These are phyloP conservation scores for Lasioglossum zephyrum DNA, from an alignment of 2,888 invertebrate genomes.

Conservation along the genomic window DNA sequence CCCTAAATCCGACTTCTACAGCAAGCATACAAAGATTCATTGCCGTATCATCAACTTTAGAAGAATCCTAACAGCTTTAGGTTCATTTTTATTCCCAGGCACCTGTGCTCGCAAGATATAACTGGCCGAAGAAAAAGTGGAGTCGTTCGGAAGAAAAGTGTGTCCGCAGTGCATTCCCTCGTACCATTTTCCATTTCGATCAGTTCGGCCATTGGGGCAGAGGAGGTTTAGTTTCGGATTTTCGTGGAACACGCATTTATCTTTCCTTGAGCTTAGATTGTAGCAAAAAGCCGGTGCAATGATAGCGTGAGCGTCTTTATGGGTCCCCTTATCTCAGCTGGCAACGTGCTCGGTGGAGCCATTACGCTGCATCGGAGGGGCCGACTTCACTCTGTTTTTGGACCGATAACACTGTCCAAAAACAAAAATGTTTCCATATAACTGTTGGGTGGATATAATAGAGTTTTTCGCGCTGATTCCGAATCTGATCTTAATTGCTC, in stretches of 20 bases:
- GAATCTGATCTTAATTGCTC: too few relatives aligned
- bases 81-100: neutral
- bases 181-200: neutral
- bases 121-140: neutral
- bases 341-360: slow-evolving; percentile 32
- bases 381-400: slow-evolving; percentile 26
- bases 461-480: too few relatives aligned
- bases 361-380: slow-evolving; percentile 38
- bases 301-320: slow-evolving; percentile 18
- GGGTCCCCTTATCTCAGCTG: slow-evolving; percentile 45
- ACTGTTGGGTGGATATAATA: too few relatives aligned
- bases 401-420: neutral
- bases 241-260: slow-evolving; percentile 38
- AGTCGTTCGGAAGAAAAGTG: slow-evolving; percentile 16
- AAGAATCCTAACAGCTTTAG: neutral
- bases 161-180: slow-evolving; percentile 16
- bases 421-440: too few relatives aligned
- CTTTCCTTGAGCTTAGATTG: slow-evolving; percentile 23
- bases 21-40: slow-evolving; percentile 24
- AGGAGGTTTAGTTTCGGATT: slow-evolving; percentile 39
- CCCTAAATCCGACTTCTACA: slow-evolving; percentile 20
- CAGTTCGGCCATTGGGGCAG: neutral
- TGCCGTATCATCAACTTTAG: slow-evolving; percentile 7
- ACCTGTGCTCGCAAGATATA: slow-evolving; percentile 42
- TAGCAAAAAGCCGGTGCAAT: slow-evolving; percentile 26